Percentiles rank a stretch among this genome's conserved stretches.
Evolutionary conservation across 2,113 vertebrate genomes (phyloP).

Genomic region (Syngnathus floridae): DNA sequence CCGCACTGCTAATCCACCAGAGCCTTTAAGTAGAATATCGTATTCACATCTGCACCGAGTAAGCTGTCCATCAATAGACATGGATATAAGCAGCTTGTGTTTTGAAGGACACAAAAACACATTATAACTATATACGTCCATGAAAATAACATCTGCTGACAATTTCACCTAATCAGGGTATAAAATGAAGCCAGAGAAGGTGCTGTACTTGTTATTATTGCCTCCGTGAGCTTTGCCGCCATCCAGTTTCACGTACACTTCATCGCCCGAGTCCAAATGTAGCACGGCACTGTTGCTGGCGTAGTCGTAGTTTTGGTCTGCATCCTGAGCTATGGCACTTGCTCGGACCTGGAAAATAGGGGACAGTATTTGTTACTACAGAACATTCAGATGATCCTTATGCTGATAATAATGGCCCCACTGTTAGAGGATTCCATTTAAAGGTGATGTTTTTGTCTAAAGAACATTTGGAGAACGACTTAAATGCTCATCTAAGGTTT

Average conservation of each 20-base stretch:
- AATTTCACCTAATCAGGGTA: slow-evolving; percentile 78
- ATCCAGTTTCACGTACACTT: slow-evolving; percentile 90
- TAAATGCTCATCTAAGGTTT: neutral
- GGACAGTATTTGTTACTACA: neutral
- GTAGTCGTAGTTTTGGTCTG: slow-evolving; percentile 93
- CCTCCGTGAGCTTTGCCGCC: slow-evolving; percentile 91
- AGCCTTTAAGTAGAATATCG: neutral
- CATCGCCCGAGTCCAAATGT: slow-evolving; percentile 88
- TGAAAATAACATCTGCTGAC: slow-evolving; percentile 7
- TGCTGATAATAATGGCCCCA: neutral
- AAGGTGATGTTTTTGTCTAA: neutral
- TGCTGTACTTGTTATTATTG: slow-evolving; percentile 97
- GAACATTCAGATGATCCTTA: neutral
- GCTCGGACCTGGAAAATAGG: slow-evolving; percentile 78
- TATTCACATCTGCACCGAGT: neutral
- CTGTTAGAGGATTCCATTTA: no score
- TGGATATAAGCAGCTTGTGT: slow-evolving; percentile 7
- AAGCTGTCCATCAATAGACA: neutral
- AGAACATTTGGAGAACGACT: neutral
- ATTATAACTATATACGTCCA: slow-evolving; percentile 4
- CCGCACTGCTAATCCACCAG: neutral
- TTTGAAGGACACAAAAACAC: slow-evolving; percentile 24
- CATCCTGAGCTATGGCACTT: slow-evolving; percentile 90
- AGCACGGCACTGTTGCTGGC: slow-evolving; percentile 93
- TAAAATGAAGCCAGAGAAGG: slow-evolving; percentile 92